A percentile compares a stretch with the other conserved stretches of the same genome.
Evolutionary conservation across 2,797 vertebrate species (phyloP).

Genomic region (Lagodon rhomboides): DNA sequence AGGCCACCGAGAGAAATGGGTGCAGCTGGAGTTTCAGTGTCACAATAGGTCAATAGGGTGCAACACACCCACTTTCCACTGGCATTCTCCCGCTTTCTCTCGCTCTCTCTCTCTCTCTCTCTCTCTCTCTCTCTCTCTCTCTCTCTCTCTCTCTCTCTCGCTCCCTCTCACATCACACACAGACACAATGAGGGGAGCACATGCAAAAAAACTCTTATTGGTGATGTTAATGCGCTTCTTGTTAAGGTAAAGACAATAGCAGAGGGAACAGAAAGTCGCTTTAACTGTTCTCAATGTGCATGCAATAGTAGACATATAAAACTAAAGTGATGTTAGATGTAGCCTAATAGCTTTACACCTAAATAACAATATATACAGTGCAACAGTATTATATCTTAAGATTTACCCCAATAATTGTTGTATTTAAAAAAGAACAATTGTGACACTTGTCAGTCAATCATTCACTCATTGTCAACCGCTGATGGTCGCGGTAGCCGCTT

Average conservation of each 20-base stretch:
- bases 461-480: too few species aligned
- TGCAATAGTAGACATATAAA: not conserved
- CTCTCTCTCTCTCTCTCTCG: not conserved
- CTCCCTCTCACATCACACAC: not conserved
- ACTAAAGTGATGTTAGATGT: accelerated
- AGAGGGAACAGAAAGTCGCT: not conserved
- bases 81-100: constrained; percentile 6
- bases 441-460: not conserved
- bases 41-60: constrained; percentile 33
- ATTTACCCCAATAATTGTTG: not conserved
- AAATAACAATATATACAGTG: not conserved
- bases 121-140: not conserved
- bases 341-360: not conserved
- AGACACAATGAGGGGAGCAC: not conserved
- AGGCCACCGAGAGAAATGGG: constrained; percentile 16
- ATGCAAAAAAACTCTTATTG: not conserved
- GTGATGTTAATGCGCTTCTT: not conserved
- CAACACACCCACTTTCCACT: constrained; percentile 50
- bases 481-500: too few species aligned
- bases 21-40: constrained; percentile 55
- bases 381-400: not conserved
- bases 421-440: not conserved
- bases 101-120: not conserved
- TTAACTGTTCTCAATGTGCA: not conserved
- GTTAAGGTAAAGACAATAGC: not conserved